A percentile compares a stretch with the other conserved stretches of the same genome.
These are phyloP conservation scores for Arvicola amphibius DNA, from an alignment of 2,797 vertebrate genomes.

Conservation along the genomic window DNA sequence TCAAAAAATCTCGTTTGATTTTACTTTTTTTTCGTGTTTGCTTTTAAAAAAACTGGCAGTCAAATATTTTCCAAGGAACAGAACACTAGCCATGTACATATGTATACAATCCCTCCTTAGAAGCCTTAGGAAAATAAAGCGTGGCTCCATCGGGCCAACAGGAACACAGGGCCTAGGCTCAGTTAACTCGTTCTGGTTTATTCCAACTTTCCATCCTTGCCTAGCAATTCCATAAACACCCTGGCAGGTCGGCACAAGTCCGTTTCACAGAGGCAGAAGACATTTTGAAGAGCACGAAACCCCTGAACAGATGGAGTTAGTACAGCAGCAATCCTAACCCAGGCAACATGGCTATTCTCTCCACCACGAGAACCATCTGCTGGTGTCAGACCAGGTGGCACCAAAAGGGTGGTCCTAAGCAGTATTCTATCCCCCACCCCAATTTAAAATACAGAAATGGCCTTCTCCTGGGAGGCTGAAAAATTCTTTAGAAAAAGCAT, in stretches of 20 bases:
- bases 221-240: conserved; percentile 52
- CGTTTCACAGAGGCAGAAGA: conserved; percentile 45
- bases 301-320: not conserved
- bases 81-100: conserved; percentile 67
- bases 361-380: not conserved
- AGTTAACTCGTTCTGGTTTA: not conserved
- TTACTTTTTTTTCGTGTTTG: not conserved
- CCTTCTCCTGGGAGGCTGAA: not conserved
- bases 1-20: not conserved
- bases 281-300: conserved; percentile 56
- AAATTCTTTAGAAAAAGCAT: conserved; percentile 42
- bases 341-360: not conserved
- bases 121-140: conserved; percentile 64
- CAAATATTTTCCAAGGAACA: conserved; percentile 81
- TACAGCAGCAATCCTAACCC: not conserved
- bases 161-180: conserved; percentile 73
- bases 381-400: not conserved
- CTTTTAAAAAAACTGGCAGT: conserved; percentile 62
- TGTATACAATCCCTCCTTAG: conserved; percentile 38
- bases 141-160: conserved; percentile 67
- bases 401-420: not conserved
- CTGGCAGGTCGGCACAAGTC: conserved; percentile 50
- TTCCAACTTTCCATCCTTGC: conserved; percentile 63
- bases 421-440: not conserved
- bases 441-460: not conserved